phyloP scores from a whole-genome alignment of 2,888 invertebrate genomes.

The Rhodophaea formosa region DNA sequence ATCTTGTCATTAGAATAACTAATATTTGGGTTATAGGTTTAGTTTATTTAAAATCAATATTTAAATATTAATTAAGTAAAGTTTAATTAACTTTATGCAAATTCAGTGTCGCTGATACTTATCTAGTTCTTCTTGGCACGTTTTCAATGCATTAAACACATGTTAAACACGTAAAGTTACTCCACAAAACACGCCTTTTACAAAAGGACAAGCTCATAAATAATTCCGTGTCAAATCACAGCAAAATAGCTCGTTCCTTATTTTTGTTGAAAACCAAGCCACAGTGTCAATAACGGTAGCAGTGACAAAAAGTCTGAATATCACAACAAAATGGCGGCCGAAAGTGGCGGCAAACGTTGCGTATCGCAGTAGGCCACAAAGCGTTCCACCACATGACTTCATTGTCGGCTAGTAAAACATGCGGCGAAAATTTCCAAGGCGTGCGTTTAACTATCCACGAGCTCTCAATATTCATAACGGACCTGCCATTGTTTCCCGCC shows the following conservation, averaged over 20 bases:
- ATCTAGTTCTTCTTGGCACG: not conserved
- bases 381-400: slow-evolving; percentile 46
- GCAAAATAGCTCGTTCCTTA: slow-evolving; percentile 1
- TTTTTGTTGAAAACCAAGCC: slow-evolving; percentile 8
- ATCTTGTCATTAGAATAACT: not conserved
- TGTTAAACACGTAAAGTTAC: not conserved
- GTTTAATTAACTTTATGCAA: not conserved
- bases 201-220: slow-evolving; percentile 7
- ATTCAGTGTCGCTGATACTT: not conserved
- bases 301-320: slow-evolving; percentile 50
- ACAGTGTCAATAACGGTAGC: slow-evolving; percentile 17
- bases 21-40: not conserved
- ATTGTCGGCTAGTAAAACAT: slow-evolving; percentile 36
- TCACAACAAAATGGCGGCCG: slow-evolving; percentile 48
- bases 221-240: slow-evolving; percentile 11
- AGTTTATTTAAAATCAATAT: not conserved
- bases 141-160: not conserved
- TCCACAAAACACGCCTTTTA: not conserved
- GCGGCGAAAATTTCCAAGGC: slow-evolving; percentile 59
- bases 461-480: slow-evolving; percentile 76
- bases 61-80: not conserved
- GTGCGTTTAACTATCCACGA: slow-evolving; percentile 56
- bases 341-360: slow-evolving; percentile 36
- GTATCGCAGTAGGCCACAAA: slow-evolving; percentile 52
- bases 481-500: slow-evolving; percentile 68